A percentile compares a stretch with the other conserved stretches of the same genome.
Evolutionary conservation across 2,888 invertebrate genomes (phyloP).

Genomic region (Archips xylosteana): DNA sequence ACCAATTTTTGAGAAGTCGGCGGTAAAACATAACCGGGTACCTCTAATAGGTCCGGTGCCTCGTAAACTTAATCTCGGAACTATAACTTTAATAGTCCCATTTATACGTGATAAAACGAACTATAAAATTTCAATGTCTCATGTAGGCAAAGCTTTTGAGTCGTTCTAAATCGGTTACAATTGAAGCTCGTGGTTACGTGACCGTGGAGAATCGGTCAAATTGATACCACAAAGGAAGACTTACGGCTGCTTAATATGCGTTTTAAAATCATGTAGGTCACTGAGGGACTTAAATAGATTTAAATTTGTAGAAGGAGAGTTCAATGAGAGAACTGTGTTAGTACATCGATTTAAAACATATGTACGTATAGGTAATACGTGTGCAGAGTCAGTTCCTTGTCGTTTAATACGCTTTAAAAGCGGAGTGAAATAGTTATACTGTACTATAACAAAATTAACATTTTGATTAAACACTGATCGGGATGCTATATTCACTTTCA

Average conservation of each 20-base stretch:
- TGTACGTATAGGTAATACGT: neutral
- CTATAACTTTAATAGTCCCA: slow-evolving; percentile 81
- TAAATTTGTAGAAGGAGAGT: slow-evolving; percentile 37
- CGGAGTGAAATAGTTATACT: no score
- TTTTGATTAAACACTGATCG: neutral
- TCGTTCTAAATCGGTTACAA: slow-evolving; percentile 75
- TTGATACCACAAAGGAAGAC: slow-evolving; percentile 65
- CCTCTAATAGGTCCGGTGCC: slow-evolving; percentile 60
- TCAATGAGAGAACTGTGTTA: slow-evolving; percentile 26
- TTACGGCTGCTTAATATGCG: slow-evolving; percentile 43
- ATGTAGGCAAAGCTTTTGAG: slow-evolving; percentile 74
- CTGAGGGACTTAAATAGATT: slow-evolving; percentile 38
- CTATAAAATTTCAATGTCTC: slow-evolving; percentile 78
- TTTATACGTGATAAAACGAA: slow-evolving; percentile 79
- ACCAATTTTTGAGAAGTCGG: slow-evolving; percentile 51
- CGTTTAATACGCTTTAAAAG: neutral
- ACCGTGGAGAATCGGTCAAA: slow-evolving; percentile 79
- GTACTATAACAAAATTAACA: no score
- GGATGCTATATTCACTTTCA: neutral
- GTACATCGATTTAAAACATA: neutral
- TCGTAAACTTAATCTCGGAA: slow-evolving; percentile 76
- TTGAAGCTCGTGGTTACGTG: slow-evolving; percentile 71
- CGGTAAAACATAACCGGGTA: slow-evolving; percentile 58
- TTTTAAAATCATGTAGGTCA: slow-evolving; percentile 43
- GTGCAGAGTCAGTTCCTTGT: neutral